phyloP scores from a whole-genome alignment of 2,888 invertebrate species.

The Tridacna gigas region DNA sequence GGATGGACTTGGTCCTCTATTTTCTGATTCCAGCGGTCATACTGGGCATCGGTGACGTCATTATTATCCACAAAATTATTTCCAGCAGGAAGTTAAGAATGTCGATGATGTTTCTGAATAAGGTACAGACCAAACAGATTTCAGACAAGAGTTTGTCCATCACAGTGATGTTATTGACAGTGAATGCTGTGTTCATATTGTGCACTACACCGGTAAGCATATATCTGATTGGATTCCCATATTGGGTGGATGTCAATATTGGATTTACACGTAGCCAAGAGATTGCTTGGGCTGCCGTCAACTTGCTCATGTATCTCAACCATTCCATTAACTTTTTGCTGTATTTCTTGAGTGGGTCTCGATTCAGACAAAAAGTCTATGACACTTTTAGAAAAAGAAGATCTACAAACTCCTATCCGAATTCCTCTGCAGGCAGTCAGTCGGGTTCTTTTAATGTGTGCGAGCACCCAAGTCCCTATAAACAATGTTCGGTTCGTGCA shows the following conservation, averaged over 20 bases:
- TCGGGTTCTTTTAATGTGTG: background rate
- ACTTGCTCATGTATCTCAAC: conserved; percentile 52
- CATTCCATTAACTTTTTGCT: conserved; percentile 56
- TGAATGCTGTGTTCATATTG: conserved; percentile 55
- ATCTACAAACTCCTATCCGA: background rate
- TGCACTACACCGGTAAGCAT: conserved; percentile 55
- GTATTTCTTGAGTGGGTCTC: conserved; percentile 50
- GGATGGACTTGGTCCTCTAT: conserved; percentile 38
- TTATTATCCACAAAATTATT: conserved; percentile 32
- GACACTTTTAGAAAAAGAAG: background rate
- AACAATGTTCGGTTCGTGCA: too few relatives aligned
- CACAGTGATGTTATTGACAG: conserved; percentile 53
- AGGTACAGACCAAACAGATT: background rate
- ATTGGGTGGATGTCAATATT: conserved; percentile 37
- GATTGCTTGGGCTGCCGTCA: conserved; percentile 51
- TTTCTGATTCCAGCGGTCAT: conserved; percentile 31
- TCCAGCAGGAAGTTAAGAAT: conserved; percentile 16
- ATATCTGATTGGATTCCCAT: conserved; percentile 45
- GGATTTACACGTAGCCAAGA: conserved; percentile 40
- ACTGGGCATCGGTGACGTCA: conserved; percentile 28
- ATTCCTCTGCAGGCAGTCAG: background rate
- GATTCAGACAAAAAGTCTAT: conserved; percentile 41
- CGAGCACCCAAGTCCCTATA: too few relatives aligned
- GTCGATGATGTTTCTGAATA: background rate
- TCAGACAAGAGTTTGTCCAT: conserved; percentile 35